Evolutionary conservation across 2,797 vertebrate genomes (phyloP).

Genomic region (Gobionotothen gibberifrons): DNA sequence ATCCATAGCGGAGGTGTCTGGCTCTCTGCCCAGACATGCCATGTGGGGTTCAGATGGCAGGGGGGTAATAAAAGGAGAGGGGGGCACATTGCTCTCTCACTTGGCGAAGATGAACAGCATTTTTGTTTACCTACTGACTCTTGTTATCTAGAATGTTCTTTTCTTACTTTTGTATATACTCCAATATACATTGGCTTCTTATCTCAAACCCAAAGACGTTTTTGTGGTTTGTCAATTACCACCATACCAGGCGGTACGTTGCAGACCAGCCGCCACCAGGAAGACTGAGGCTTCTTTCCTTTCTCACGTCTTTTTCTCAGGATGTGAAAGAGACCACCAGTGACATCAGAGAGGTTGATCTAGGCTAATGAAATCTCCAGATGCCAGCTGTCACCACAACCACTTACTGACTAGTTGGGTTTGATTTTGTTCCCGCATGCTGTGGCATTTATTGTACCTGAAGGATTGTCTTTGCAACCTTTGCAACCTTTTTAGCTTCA

Average conservation of each 20-base stretch:
- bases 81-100: conserved; percentile 60
- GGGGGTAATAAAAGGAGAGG: conserved; percentile 85
- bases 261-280: conserved; percentile 27
- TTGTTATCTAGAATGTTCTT: conserved; percentile 19
- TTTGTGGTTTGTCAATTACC: conserved; percentile 46
- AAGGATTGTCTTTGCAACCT: conserved; percentile 14
- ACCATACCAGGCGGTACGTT: conserved; percentile 24
- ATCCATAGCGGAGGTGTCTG: conserved; percentile 82
- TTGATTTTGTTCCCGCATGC: conserved; percentile 41
- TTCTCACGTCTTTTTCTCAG: conserved; percentile 56
- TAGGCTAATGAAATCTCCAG: conserved; percentile 78
- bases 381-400: conserved; percentile 67
- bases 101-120: conserved; percentile 55
- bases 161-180: conserved; percentile 47
- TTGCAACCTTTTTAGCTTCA: conserved; percentile 22
- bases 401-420: conserved; percentile 61
- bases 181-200: conserved; percentile 33
- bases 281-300: conserved; percentile 48
- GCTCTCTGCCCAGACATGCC: conserved; percentile 88
- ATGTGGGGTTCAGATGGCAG: conserved; percentile 90
- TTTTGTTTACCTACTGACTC: conserved; percentile 39
- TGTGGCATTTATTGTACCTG: conserved; percentile 36
- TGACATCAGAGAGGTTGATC: conserved; percentile 76
- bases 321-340: conserved; percentile 76
- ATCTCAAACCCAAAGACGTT: conserved; percentile 39